A percentile compares a stretch with the other conserved stretches of the same genome.
Evolutionary conservation across 2,797 vertebrate species (phyloP).

Genomic region (Cephalopachus bancanus): DNA sequence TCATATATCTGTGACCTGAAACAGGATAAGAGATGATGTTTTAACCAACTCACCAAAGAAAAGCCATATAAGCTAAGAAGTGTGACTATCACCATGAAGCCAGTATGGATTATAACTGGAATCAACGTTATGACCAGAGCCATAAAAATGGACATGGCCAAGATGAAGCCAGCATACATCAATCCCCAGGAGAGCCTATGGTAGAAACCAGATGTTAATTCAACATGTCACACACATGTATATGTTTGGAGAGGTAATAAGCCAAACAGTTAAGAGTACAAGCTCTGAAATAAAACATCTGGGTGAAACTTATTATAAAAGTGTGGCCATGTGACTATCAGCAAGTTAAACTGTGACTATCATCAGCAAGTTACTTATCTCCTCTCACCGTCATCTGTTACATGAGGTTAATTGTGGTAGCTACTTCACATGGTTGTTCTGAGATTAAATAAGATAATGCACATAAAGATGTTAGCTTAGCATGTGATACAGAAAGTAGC

Average conservation of each 20-base stretch:
- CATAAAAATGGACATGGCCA: conserved; percentile 90
- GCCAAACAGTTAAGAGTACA: too few species aligned
- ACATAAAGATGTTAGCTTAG: not conserved
- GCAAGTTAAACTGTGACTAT: not conserved
- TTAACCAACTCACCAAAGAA: conserved; percentile 30
- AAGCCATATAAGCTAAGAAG: conserved; percentile 36
- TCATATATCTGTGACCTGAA: not conserved
- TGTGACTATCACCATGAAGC: not conserved
- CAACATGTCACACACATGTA: not conserved
- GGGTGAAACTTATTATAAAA: not conserved
- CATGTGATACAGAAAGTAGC: not conserved
- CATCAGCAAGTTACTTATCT: not conserved
- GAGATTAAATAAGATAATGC: not conserved
- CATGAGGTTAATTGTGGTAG: not conserved
- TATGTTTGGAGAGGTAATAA: not conserved
- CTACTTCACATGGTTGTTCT: not conserved
- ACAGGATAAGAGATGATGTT: not conserved
- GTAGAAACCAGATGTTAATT: not conserved
- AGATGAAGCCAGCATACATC: conserved; percentile 90
- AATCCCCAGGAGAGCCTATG: conserved; percentile 93
- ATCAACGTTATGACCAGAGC: conserved; percentile 77
- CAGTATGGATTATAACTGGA: not conserved
- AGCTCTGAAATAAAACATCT: not conserved
- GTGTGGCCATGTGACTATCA: too few species aligned
- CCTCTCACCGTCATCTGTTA: not conserved